Evolutionary conservation across 2,797 vertebrate species (phyloP).

Genomic region (Geotrypetes seraphini): DNA sequence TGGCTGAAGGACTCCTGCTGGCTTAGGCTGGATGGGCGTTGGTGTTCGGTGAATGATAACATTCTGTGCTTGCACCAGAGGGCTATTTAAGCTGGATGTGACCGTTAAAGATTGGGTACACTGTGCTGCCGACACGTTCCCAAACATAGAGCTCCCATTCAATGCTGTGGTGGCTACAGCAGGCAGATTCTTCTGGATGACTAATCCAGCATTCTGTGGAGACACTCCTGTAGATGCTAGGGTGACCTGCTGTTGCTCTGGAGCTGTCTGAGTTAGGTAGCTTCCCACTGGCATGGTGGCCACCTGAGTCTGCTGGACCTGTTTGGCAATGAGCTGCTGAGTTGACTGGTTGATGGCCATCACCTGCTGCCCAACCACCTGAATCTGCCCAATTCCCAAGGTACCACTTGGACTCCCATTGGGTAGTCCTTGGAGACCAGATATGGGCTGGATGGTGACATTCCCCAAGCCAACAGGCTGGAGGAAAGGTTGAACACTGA

Average conservation of each 20-base stretch:
- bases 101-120: constrained; percentile 44
- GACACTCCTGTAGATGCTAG: constrained; percentile 41
- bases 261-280: constrained; percentile 73
- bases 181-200: constrained; percentile 84
- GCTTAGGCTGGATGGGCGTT: constrained; percentile 93
- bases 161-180: constrained; percentile 70
- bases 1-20: constrained; percentile 53
- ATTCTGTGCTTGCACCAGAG: constrained; percentile 67
- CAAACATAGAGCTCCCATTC: constrained; percentile 78
- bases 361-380: constrained; percentile 88
- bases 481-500: constrained; percentile 87
- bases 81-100: constrained; percentile 38
- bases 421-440: constrained; percentile 78
- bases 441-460: constrained; percentile 87
- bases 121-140: constrained; percentile 31
- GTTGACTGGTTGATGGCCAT: constrained; percentile 91
- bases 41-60: constrained; percentile 90
- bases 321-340: constrained; percentile 80
- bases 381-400: constrained; percentile 84
- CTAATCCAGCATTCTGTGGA: constrained; percentile 56
- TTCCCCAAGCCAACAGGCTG: constrained; percentile 84
- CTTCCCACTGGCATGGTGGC: constrained; percentile 62
- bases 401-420: constrained; percentile 82
- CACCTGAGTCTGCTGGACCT: constrained; percentile 43
- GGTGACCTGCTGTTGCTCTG: constrained; percentile 59